phyloP scores from a whole-genome alignment of 2,113 vertebrate genomes.

The Myrmecobius fasciatus region DNA sequence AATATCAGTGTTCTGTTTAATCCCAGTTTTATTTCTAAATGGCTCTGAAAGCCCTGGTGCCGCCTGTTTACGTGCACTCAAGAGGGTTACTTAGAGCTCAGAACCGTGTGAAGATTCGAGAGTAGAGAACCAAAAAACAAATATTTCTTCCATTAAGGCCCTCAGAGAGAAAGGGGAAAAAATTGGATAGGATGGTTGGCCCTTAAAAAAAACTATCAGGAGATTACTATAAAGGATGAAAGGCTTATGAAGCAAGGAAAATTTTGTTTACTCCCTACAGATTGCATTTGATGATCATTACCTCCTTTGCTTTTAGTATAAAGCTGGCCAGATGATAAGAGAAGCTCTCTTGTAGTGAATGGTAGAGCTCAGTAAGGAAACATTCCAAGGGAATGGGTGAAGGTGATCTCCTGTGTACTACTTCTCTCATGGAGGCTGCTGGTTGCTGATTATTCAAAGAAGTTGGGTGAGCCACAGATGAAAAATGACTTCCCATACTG shows the following conservation, averaged over 20 bases:
- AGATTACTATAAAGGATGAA: slow-evolving; percentile 55
- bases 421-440: background rate
- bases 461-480: background rate
- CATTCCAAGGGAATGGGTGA: background rate
- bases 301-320: slow-evolving; percentile 29
- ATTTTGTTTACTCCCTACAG: slow-evolving; percentile 12
- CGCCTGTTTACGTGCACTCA: background rate
- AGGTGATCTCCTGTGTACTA: background rate
- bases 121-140: slow-evolving; percentile 29
- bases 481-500: background rate
- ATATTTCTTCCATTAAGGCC: slow-evolving; percentile 56
- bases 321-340: background rate
- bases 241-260: slow-evolving; percentile 28
- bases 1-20: background rate
- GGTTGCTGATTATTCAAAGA: background rate
- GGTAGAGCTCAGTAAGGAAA: background rate
- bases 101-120: slow-evolving; percentile 42
- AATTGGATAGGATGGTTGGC: slow-evolving; percentile 30
- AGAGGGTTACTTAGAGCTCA: slow-evolving; percentile 2
- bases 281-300: slow-evolving; percentile 5
- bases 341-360: slow-evolving; percentile 36
- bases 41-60: rapidly evolving
- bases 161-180: background rate
- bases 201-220: background rate
- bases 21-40: slow-evolving; percentile 50